phyloP scores from a whole-genome alignment of 2,113 vertebrate species.

The Rhombomys opimus region DNA sequence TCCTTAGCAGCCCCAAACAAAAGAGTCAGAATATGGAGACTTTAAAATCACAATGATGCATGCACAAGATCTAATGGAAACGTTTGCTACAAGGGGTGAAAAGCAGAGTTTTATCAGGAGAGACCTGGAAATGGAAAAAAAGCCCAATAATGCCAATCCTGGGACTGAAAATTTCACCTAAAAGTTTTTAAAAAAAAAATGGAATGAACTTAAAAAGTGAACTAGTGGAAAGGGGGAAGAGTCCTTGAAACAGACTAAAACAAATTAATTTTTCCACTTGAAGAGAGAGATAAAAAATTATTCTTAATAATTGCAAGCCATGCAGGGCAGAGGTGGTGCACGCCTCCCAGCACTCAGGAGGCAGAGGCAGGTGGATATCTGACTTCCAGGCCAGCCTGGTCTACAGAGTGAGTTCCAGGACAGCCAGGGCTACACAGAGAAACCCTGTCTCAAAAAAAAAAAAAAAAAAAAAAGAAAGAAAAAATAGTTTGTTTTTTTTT shows the following conservation, averaged over 20 bases:
- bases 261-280: background rate
- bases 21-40: background rate
- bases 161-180: constrained; percentile 7
- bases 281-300: background rate
- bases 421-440: background rate
- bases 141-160: background rate
- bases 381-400: background rate
- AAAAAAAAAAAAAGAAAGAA: background rate
- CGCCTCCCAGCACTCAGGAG: background rate
- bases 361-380: background rate
- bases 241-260: background rate
- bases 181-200: background rate
- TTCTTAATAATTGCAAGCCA: background rate
- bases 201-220: background rate
- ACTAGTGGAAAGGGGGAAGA: background rate
- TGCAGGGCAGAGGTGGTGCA: background rate
- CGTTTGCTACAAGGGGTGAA: background rate
- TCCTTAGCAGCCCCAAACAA: background rate
- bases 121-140: background rate
- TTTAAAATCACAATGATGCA: background rate
- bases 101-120: background rate
- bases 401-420: background rate
- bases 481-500: background rate
- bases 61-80: background rate
- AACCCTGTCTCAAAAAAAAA: background rate